Percentiles rank a stretch among this genome's conserved stretches.
These are phyloP conservation scores for Porites rus DNA, from an alignment of 92 coral and sea anemone species.

Conservation along the genomic window DNA sequence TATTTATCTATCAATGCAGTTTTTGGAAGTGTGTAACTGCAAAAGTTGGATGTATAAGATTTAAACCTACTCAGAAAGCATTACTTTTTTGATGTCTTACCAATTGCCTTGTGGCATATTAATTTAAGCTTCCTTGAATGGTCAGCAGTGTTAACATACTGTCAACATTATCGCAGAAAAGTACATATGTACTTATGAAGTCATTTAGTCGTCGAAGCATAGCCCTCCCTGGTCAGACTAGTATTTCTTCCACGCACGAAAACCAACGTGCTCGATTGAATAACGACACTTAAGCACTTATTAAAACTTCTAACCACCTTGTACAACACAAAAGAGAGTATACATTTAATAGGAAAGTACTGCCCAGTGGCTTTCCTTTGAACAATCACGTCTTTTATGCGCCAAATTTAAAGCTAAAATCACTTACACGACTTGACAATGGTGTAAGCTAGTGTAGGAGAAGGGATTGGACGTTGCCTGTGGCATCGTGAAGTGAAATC, in stretches of 20 bases:
- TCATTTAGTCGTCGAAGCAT: neutral
- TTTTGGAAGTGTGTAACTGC: neutral
- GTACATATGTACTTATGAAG: neutral
- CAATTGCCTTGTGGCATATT: neutral
- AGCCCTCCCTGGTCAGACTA: too few relatives aligned
- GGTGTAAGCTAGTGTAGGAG: neutral
- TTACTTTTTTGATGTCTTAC: neutral
- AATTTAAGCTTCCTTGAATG: too few relatives aligned
- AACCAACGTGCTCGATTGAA: too few relatives aligned
- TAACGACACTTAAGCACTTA: too few relatives aligned
- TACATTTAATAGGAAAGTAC: neutral
- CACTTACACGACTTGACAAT: neutral
- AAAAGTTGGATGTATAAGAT: neutral
- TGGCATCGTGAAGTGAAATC: neutral
- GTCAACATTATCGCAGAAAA: too few relatives aligned
- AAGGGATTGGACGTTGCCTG: neutral
- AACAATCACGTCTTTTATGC: neutral
- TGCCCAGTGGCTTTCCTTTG: neutral
- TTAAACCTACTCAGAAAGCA: neutral
- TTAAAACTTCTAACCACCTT: neutral
- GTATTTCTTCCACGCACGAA: neutral
- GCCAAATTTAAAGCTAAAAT: neutral
- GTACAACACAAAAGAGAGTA: neutral
- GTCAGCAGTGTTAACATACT: too few relatives aligned
- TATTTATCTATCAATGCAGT: slow-evolving; percentile 18